Percentiles rank a stretch among this genome's conserved stretches.
Conservation (phyloP, 2,888 invertebrate genomes). For the Polylopha cassiicola region DNA sequence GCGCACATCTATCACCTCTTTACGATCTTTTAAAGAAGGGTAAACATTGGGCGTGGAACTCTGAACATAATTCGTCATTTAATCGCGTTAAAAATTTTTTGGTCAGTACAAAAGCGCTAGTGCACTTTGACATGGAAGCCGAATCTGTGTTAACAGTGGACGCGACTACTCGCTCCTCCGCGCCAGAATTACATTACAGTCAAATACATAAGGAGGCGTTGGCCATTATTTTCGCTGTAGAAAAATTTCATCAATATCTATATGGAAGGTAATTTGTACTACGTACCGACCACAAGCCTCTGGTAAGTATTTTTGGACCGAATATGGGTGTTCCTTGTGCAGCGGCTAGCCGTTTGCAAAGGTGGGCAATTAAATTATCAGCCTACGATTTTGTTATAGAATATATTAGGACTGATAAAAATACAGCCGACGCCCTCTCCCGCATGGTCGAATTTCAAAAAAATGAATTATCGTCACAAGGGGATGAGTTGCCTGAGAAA, state of each 20-base stretch:
- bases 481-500: slow-evolving; percentile 6
- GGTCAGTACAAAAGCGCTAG: not conserved
- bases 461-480: not conserved
- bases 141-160: not conserved
- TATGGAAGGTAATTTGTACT: not conserved
- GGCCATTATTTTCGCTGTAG: not conserved
- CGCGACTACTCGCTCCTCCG: not conserved
- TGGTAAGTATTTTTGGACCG: not conserved
- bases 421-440: slow-evolving; percentile 19
- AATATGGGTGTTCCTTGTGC: not conserved
- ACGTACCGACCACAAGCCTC: not conserved
- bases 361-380: not conserved
- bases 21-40: not conserved
- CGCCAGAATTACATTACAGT: too few relatives aligned
- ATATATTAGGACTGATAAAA: slow-evolving; percentile 17
- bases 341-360: not conserved
- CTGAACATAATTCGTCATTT: not conserved
- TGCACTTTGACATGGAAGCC: not conserved
- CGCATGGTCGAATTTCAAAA: slow-evolving; percentile 3
- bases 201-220: not conserved
- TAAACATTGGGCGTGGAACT: not conserved
- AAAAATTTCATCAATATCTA: not conserved
- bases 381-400: slow-evolving; percentile 17
- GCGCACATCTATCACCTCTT: not conserved
- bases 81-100: not conserved